Evolutionary conservation across 2,113 vertebrate genomes (phyloP), one percentile per base, ranked within the genome.

Genomic region (Benitochromis conjunctus): DNA sequence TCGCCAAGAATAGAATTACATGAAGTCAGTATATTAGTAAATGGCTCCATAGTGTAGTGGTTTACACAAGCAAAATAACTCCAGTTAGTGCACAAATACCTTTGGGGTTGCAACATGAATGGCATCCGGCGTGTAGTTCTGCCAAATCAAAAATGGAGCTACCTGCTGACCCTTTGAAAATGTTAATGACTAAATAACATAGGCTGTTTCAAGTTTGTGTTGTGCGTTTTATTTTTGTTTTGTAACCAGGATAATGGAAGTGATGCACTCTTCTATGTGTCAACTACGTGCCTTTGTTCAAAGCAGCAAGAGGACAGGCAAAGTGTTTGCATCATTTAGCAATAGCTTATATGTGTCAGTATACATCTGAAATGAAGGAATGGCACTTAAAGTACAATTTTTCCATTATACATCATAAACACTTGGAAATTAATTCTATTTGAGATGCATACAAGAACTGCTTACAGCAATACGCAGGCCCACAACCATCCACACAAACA

Each of bases 171-270:
- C 3, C 60, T 64, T 64, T n/a, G 31, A 38, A 64, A 64, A 64
- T 41, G 6, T 13, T 41, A 14, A 38, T 66, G 62, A 41, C 62
- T 66, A 38, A 38, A 13, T 66, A 38, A 38, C 34, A 66, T 36
- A 62, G 18, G 31, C 31, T 36, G 31, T 62, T 62, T 36, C 0
- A 62, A 62, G 31, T 64, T 64, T 64, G 31, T n/a, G 31, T 64
- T n/a, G 36, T 0, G 18, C 3, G 0, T 64, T 64, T 64, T 64
- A 0, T 36, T 64, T 64, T 64, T 64, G 18, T 38, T 62, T 62
- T n/a, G 36, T 36, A 62, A 62, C 9, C 58, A 64, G 60, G 60
- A 38, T 64, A 0, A 71, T 71, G 2, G 24, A 71, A 26, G 24
- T 0, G 0, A 71, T 26, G 7, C 66, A 41, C 13, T 71, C 66